Evolutionary conservation across 2,797 vertebrate genomes (phyloP), one percentile per base, ranked within the genome.

Genomic region (Galaxias olidus): DNA sequence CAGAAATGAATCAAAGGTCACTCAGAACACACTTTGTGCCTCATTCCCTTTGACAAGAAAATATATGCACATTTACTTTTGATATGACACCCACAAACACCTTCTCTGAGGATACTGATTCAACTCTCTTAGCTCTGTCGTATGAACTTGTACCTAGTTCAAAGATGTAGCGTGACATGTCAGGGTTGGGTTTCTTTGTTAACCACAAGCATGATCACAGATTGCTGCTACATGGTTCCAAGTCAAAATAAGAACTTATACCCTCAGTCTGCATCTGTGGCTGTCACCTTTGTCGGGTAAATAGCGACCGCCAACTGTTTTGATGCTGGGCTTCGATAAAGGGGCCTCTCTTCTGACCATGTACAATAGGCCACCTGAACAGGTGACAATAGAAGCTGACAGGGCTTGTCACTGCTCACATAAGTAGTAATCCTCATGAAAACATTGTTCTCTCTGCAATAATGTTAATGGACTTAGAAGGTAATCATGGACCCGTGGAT

Each of bases 161-260:
- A 78, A 61, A 73, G 66, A 80, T 84, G 84, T 80, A 78, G 73
- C 30, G 19, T 61, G 68, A 80, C 58, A 79, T 71, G 78, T 81
- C 80, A 83, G 85, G 61, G 54, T 87, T 83, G 65, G 75, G 79
- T 89, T 88, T 88, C 82, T 74, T 60, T 68, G 58, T 59, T 65
- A 56, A 42, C 60, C 77, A 56, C 9, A 15, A 47, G 62, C 71
- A 63, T 74, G 68, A 62, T 18, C 65, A 30, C 72, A 84, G 83
- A 88, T 88, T 84, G 65, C 73, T 84, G 78, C 87, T 87, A 90
- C 84, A 87, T 90, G 88, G 81, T 87, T 79, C 67, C 71, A 80
- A 77, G 84, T 86, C 81, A 85, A 82, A 86, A 75, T 80, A 84
- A 75, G 73, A 80, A 81, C 79, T 84, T 85, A 77, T 66, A 19